Base-by-base conservation (phyloP, 2,888 invertebrate species). In the Coelopa pilipes region DNA sequence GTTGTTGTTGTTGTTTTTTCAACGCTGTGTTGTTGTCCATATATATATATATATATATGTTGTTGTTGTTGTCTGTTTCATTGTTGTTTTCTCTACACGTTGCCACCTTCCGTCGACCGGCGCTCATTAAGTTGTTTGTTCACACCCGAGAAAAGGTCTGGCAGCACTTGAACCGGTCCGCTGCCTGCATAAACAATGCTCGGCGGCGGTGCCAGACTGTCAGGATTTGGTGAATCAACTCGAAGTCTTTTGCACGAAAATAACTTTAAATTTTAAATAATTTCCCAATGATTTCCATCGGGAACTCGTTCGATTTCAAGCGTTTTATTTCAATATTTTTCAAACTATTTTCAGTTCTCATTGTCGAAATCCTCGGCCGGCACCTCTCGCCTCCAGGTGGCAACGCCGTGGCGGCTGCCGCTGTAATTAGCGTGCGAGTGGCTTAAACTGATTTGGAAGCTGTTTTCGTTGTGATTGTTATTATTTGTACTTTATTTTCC, bases 41-140 rank as follows among this genome's bases (percentile, higher is more conserved):
- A n/a, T n/a, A n/a, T n/a, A n/a, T 49, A 13, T 49, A 13, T 11
- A 49, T 53, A 53, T 53, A 2, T 53, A 5, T 53, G 53, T 45
- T 70, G 70, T 70, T 70, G 21, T 70, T 70, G 46, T 70, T 57
- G 11, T 69, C 24, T 3, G 15, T 49, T 11, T 57, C 4, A 24
- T 49, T 15, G 59, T 34, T 57, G 59, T 47, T 53, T 7, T 53
- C 3, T 5, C 17, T 19, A 15, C 11, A 17, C 17, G 55, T 67
- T 67, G 53, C 53, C 19, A 63, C 4, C 63, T 60, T 62, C 15
- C 24, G 34, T 34, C 13, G 24, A 13, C 10, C 34, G 9, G 24
- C 62, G 53, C n/a, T 67, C 67, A 67, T 67, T 67, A 67, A 21
- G 53, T 53, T 67, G 53, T 50, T 53, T 67, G 24, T 67, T 67